These are phyloP conservation scores for Diachasmimorpha longicaudata DNA, from an alignment of 1,140 invertebrate genomes.

Conservation along the genomic window DNA sequence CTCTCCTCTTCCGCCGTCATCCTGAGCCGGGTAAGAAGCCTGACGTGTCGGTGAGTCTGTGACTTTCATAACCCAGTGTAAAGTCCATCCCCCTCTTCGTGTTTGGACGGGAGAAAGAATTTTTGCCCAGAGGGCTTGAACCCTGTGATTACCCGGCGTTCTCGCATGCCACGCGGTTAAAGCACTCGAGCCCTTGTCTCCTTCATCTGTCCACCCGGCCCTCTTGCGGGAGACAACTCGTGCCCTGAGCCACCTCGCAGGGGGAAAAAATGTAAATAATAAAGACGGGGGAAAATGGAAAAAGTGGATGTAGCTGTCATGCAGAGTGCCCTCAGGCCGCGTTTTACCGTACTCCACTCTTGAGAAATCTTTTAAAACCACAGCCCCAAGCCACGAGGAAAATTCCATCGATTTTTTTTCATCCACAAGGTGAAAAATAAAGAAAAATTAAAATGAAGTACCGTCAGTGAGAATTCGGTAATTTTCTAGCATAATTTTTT, in stretches of 20 bases:
- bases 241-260: not conserved
- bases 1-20: not conserved
- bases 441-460: too few relatives aligned
- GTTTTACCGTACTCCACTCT: not conserved
- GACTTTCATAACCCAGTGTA: not conserved
- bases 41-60: not conserved
- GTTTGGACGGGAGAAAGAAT: not conserved
- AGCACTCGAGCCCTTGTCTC: not conserved
- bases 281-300: not conserved
- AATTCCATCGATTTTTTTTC: too few relatives aligned
- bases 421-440: too few relatives aligned
- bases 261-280: conserved; percentile 3
- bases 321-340: not conserved
- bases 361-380: conserved; percentile 21
- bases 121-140: conserved; percentile 14
- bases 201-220: not conserved
- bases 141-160: conserved; percentile 9
- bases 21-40: not conserved
- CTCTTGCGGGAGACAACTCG: not conserved
- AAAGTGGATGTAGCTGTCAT: conserved; percentile 11
- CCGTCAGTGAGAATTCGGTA: too few relatives aligned
- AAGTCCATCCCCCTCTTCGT: not conserved
- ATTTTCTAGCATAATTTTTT: too few relatives aligned
- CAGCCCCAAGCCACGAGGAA: too few relatives aligned
- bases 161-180: conserved; percentile 10